Base-by-base conservation (phyloP, 2,888 invertebrate genomes). In the Oithona nana region DNA sequence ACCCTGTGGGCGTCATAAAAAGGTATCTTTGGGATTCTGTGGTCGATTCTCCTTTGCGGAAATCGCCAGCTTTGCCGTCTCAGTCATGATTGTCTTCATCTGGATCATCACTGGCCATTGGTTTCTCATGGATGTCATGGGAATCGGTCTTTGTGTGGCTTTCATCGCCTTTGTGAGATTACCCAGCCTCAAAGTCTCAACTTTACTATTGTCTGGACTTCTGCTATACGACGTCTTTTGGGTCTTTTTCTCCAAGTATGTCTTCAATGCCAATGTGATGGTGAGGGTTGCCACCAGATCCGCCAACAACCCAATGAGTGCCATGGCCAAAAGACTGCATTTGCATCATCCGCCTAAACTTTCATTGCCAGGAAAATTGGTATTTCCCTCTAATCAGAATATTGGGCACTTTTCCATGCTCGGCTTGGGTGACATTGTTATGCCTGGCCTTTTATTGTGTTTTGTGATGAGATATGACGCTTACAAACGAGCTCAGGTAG, bases 191-290 rank as follows among this genome's bases (percentile, higher is more conserved):
- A 95, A 95, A 77, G 89, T 89, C 67, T 95, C 94, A 61, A 95
- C 94, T 24, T 77, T 95, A 65, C 80, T 95, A 67, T 80, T 95
- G 68, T 90, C 93, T 56, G 95, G 95, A 30, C 78, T 94, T 68
- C 81, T 94, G 65, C 84, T 90, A 64, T 95, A 95, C 74, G 95
- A 95, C 75, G 94, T 95, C 50, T 95, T 95, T 77, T 95, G 95
- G 94, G 94, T 95, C 60, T 95, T 95, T 78, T 95, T 94, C 78
- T 94, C 94, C 1, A 92, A 93, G 0, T 94, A 94, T 74, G 90
- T 95, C 72, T 95, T 95, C 78, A 94, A 90, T 76, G 88, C 95
- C 70, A 95, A 95, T 72, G 95, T 95, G 67, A 95, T 95, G 95
- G 94, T 95, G 67, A 94, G 50, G 67, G 86, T 84, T 67, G 84